phyloP scores from a whole-genome alignment of 2,888 invertebrate species.

The Drosophila sordidula region DNA sequence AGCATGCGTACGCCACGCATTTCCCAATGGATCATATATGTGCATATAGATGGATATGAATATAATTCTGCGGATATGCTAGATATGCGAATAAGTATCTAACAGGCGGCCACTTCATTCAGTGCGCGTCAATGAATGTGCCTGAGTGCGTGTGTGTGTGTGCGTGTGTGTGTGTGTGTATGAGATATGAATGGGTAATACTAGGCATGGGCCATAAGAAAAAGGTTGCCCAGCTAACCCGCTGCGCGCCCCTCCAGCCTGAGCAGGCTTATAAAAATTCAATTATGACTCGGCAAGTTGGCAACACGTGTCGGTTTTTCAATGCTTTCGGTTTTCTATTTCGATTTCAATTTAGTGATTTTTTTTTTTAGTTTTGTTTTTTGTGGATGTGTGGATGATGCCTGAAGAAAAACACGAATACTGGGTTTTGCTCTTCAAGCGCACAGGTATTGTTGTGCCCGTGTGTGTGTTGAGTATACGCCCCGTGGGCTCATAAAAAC shows the following conservation, averaged over 20 bases:
- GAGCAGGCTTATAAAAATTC: constrained; percentile 70
- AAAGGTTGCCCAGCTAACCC: constrained; percentile 8
- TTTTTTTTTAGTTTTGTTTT: background rate
- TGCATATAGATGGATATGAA: constrained; percentile 1
- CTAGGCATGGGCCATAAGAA: constrained; percentile 13
- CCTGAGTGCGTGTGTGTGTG: background rate
- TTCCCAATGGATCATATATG: constrained; percentile 25
- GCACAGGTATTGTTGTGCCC: constrained; percentile 21
- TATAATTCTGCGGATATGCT: constrained; percentile 6
- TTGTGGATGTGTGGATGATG: constrained; percentile 1
- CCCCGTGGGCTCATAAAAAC: constrained; percentile 59
- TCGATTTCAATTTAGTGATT: constrained; percentile 24
- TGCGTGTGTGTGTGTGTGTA: constrained; percentile 17
- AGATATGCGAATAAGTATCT: constrained; percentile 23
- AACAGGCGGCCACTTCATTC: constrained; percentile 47
- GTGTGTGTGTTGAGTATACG: constrained; percentile 32
- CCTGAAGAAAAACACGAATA: constrained; percentile 15
- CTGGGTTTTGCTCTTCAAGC: constrained; percentile 23
- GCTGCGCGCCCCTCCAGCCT: constrained; percentile 6
- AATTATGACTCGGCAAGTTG: constrained; percentile 76
- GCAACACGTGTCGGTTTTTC: constrained; percentile 67
- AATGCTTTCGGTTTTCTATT: constrained; percentile 61
- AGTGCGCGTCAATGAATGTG: constrained; percentile 38
- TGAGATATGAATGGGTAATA: constrained; percentile 15
- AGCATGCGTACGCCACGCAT: constrained; percentile 75